A percentile compares a stretch with the other conserved stretches of the same genome.
Conservation (phyloP, 2,888 invertebrate species). For the Oxycera nigricornis region DNA sequence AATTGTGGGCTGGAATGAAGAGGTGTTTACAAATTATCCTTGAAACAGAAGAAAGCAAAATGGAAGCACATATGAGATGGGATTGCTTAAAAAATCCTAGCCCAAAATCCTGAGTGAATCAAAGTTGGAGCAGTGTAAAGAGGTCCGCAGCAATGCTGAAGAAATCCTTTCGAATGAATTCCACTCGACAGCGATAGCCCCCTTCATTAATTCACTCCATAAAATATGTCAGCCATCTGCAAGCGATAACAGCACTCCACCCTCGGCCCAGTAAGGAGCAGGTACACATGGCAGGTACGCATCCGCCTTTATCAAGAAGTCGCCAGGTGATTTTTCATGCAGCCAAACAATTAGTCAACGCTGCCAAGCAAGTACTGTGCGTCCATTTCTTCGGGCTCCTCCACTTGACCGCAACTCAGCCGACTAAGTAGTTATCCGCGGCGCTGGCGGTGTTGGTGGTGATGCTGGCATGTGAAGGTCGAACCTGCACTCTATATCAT, state of each 20-base stretch:
- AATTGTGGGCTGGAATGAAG: too few species aligned
- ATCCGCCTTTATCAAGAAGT: constrained; percentile 1
- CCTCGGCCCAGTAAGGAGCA: not conserved
- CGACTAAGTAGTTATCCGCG: not conserved
- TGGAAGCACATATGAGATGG: too few species aligned
- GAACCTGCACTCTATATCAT: constrained; percentile 5
- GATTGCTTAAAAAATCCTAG: too few species aligned
- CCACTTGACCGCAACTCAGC: not conserved
- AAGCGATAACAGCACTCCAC: not conserved
- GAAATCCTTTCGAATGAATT: too few species aligned
- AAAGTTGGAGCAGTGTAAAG: too few species aligned
- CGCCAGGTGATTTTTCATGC: not conserved
- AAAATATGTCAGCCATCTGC: not conserved
- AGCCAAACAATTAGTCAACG: not conserved
- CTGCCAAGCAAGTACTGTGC: too few species aligned
- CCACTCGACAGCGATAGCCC: too few species aligned
- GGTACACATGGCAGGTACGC: not conserved
- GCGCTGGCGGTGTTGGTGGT: not conserved
- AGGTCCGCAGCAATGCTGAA: too few species aligned
- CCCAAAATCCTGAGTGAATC: too few species aligned
- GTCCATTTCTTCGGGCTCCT: not conserved
- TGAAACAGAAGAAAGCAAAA: too few species aligned
- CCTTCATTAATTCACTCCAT: not conserved
- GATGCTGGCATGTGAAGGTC: constrained; percentile 27
- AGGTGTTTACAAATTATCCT: too few species aligned